Evolutionary conservation across 2,113 vertebrate genomes (phyloP), one percentile per base, ranked within the genome.

Genomic region (Mastomys natalensis): DNA sequence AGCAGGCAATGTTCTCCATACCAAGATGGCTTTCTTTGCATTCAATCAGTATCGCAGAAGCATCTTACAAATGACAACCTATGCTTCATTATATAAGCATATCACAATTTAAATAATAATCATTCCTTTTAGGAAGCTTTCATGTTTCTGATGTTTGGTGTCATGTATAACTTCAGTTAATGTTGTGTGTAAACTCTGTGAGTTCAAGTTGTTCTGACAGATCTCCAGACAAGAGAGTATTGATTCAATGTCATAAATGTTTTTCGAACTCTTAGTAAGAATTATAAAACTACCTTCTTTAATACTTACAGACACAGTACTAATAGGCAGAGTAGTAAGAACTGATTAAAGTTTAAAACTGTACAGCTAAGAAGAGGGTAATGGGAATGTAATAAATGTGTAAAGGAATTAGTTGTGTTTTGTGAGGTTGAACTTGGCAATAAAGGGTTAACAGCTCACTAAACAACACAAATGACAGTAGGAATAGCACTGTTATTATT

Each of bases 251-350:
- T 45, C 24, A 48, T 73, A 80, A 91, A 85, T 34, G 60, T 91
- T 94, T 58, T 82, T 62, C 76, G 89, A 11, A 24, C 64, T 91
- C 37, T 94, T 88, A 88, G 48, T 84, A 90, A 87, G 64, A 76
- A 70, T 68, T 70, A 22, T 60, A 66, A 87, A 87, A 90, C 22
- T 43, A 3, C 55, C 85, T 95, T 84, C 34, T 88, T 29, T 60
- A 93, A 43, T 72, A 24, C 87, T 94, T 93, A 72, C n/a, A 87
- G 89, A n/a, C 45, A 45, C 40, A 77, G 9, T 2, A 82, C 31
- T 13, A 73, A 34, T n/a, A 17, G 70, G 21, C 7, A 70, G 40
- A 90, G 34, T 60, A 45, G 19, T 66, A 48, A 84, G 48, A 90
- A 82, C 8, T 73, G 37, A 64, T 40, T 43, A 40, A 82, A 80